A percentile compares a stretch with the other conserved stretches of the same genome.
Evolutionary conservation across 2,888 invertebrate species (phyloP).

Genomic region (Mythimna lalbum): DNA sequence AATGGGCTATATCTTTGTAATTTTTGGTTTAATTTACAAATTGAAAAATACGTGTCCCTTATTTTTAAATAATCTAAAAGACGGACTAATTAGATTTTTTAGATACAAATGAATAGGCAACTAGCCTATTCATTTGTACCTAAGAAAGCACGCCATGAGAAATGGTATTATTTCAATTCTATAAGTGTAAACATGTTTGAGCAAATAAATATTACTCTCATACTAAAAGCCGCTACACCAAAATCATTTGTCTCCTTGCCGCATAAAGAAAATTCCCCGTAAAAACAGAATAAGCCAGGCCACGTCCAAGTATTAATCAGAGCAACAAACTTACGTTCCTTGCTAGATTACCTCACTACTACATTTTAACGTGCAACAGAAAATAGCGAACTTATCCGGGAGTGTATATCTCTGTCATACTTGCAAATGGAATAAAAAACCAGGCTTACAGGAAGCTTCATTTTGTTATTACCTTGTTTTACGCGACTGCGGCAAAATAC

Average conservation of each 20-base stretch:
- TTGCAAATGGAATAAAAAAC: constrained; percentile 29
- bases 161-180: too few relatives aligned
- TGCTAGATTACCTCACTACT: constrained; percentile 28
- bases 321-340: constrained; percentile 1
- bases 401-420: constrained; percentile 41
- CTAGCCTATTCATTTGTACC: too few relatives aligned
- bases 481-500: not conserved
- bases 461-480: constrained; percentile 24
- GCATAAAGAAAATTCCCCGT: constrained; percentile 7
- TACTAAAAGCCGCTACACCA: too few relatives aligned
- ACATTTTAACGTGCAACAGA: constrained; percentile 39
- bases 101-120: too few relatives aligned
- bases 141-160: too few relatives aligned
- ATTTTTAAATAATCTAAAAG: too few relatives aligned
- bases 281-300: constrained; percentile 26
- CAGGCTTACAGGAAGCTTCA: constrained; percentile 5
- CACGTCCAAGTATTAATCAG: constrained; percentile 27
- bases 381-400: constrained; percentile 20
- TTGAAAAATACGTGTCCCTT: too few relatives aligned
- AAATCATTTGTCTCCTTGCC: not conserved
- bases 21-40: too few relatives aligned
- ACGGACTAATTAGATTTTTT: too few relatives aligned
- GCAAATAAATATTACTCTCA: too few relatives aligned
- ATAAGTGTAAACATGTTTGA: too few relatives aligned
- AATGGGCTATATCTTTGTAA: too few relatives aligned